These are phyloP conservation scores for Tipula vernalis DNA, from an alignment of 2,888 invertebrate species.

Conservation along the genomic window DNA sequence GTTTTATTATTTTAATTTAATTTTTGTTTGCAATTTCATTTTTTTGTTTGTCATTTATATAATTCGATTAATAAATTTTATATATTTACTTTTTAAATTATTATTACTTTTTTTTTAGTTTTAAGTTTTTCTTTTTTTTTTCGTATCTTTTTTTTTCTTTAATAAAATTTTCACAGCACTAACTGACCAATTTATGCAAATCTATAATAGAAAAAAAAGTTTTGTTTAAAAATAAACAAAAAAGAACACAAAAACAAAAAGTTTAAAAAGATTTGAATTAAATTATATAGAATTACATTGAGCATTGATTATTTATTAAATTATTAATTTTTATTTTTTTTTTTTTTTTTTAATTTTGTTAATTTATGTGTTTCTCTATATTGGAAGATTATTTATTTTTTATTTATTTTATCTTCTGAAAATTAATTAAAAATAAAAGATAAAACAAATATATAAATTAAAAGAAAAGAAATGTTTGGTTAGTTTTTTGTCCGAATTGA, in stretches of 20 bases:
- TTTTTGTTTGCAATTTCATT: neutral
- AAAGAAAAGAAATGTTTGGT: constrained; percentile 14
- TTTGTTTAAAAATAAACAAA: constrained; percentile 10
- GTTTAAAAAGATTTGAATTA: neutral
- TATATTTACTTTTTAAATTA: constrained; percentile 6
- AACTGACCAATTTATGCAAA: constrained; percentile 25
- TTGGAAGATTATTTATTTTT: neutral
- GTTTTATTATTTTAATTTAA: neutral
- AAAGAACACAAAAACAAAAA: neutral
- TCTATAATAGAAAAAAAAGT: constrained; percentile 22
- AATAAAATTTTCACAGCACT: constrained; percentile 17
- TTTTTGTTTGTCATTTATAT: neutral
- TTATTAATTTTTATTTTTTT: neutral
- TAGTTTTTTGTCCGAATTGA: neutral
- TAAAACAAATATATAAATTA: constrained; percentile 5
- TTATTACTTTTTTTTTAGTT: neutral
- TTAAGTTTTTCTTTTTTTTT: constrained; percentile 8
- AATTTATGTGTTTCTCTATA: neutral
- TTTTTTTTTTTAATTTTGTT: neutral
- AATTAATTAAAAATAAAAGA: constrained; percentile 17
- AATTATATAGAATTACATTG: neutral
- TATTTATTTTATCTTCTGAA: constrained; percentile 23
- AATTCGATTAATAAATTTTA: neutral
- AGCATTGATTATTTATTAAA: neutral
- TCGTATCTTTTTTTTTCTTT: neutral